A percentile compares a stretch with the other conserved stretches of the same genome.
phyloP scores from a whole-genome alignment of 2,113 vertebrate species.

The Phylloscopus whistleri region DNA sequence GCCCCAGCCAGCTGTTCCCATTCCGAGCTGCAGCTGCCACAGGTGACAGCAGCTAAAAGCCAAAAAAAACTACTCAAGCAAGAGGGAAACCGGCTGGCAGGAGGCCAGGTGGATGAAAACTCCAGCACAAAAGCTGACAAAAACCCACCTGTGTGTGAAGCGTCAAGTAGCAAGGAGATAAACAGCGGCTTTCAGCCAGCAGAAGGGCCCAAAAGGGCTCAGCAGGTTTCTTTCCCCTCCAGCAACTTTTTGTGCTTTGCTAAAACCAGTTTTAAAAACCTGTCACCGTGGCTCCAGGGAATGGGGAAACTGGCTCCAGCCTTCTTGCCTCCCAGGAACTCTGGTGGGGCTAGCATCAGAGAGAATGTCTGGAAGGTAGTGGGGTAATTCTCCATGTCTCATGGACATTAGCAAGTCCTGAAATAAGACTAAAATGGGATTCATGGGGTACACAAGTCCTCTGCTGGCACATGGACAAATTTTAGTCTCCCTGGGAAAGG shows the following conservation, averaged over 20 bases:
- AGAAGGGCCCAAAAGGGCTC: neutral
- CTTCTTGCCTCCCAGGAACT: neutral
- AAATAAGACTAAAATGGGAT: neutral
- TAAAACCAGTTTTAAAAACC: neutral
- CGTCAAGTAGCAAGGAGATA: neutral
- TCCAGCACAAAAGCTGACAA: neutral
- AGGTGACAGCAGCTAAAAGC: neutral
- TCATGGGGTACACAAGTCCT: neutral
- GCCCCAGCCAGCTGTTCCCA: neutral
- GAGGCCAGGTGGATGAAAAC: neutral
- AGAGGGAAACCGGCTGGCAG: neutral
- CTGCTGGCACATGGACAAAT: neutral
- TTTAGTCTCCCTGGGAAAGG: neutral
- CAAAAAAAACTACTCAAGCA: neutral
- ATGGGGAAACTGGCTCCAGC: neutral
- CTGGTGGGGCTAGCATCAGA: neutral
- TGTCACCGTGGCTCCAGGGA: neutral
- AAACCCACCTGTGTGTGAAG: neutral
- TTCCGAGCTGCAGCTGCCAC: neutral
- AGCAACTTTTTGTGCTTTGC: neutral
- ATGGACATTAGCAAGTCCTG: neutral
- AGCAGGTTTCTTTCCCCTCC: neutral
- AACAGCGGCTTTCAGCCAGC: neutral
- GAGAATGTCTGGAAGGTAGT: neutral
- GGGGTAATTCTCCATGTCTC: neutral